Percentiles rank a stretch among this genome's conserved stretches.
Evolutionary conservation across 2,888 invertebrate genomes (phyloP).

Genomic region (Sericinus montela): DNA sequence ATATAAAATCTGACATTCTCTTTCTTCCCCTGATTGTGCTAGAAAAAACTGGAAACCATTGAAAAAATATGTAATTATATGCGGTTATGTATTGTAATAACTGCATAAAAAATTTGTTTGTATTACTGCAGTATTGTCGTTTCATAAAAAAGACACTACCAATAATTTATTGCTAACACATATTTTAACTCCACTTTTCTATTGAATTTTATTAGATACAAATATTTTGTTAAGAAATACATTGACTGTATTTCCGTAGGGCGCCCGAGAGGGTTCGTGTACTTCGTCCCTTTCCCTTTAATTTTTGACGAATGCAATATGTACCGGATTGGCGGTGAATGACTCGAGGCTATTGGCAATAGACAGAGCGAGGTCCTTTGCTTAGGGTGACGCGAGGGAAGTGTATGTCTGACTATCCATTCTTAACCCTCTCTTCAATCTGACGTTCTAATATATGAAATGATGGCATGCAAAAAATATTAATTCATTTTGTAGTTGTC

Average conservation of each 20-base stretch:
- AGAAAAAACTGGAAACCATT: too few species aligned
- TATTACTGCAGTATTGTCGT: too few species aligned
- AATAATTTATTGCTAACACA: not conserved
- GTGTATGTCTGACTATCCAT: constrained; percentile 3
- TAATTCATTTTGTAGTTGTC: too few species aligned
- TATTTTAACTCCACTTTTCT: not conserved
- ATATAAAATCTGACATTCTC: too few species aligned
- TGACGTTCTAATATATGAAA: not conserved
- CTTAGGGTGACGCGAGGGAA: constrained; percentile 7
- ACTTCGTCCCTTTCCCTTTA: constrained; percentile 34
- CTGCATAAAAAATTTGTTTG: too few species aligned
- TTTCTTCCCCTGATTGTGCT: too few species aligned
- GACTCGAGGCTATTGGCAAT: constrained; percentile 8
- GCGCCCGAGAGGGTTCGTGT: constrained; percentile 22
- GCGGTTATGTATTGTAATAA: too few species aligned
- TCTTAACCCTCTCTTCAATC: constrained; percentile 11
- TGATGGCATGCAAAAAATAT: too few species aligned
- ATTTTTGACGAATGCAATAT: constrained; percentile 27
- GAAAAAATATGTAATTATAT: too few species aligned
- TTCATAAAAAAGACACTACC: too few species aligned
- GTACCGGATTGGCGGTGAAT: constrained; percentile 17
- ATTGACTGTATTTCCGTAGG: constrained; percentile 38
- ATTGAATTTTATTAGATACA: constrained; percentile 24
- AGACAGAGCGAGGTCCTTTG: not conserved
- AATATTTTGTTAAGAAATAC: constrained; percentile 32